Conservation (phyloP, 2,888 invertebrate genomes). For the Notodonta ziczac region DNA sequence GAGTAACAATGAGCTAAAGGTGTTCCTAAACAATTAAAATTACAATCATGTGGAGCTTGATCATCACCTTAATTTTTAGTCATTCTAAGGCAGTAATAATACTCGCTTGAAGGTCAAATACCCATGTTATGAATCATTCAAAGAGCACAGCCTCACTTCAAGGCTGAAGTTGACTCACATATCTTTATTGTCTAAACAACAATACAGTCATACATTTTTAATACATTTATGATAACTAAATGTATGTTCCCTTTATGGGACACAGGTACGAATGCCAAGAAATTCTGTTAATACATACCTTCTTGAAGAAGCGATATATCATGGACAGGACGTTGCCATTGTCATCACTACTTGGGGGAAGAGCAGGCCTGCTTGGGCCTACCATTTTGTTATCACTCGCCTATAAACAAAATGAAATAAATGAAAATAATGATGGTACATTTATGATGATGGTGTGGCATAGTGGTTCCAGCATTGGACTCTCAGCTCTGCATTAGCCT, state of each 20-base stretch:
- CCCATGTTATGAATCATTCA: constrained; percentile 51
- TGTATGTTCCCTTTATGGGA: neutral
- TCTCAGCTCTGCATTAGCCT: no score
- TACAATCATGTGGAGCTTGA: neutral
- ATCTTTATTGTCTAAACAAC: constrained; percentile 33
- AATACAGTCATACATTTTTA: neutral
- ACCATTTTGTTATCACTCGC: constrained; percentile 71
- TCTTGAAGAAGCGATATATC: constrained; percentile 87
- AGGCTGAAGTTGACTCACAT: constrained; percentile 59
- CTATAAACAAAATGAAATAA: constrained; percentile 47
- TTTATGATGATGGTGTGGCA: neutral
- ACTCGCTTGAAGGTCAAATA: constrained; percentile 57
- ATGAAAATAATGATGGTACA: neutral
- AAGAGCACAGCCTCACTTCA: constrained; percentile 41
- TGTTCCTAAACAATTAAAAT: neutral
- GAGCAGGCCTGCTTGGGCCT: constrained; percentile 68
- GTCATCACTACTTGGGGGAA: constrained; percentile 74
- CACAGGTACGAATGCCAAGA: neutral
- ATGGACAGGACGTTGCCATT: constrained; percentile 83
- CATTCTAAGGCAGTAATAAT: constrained; percentile 23
- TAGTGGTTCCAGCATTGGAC: no score
- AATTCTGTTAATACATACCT: constrained; percentile 66
- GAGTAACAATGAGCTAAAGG: no score
- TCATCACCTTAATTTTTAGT: neutral
- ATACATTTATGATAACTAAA: no score